A percentile compares a stretch with the other conserved stretches of the same genome.
Evolutionary conservation across 2,888 invertebrate genomes (phyloP).

Genomic region (Teinopalpus imperialis): DNA sequence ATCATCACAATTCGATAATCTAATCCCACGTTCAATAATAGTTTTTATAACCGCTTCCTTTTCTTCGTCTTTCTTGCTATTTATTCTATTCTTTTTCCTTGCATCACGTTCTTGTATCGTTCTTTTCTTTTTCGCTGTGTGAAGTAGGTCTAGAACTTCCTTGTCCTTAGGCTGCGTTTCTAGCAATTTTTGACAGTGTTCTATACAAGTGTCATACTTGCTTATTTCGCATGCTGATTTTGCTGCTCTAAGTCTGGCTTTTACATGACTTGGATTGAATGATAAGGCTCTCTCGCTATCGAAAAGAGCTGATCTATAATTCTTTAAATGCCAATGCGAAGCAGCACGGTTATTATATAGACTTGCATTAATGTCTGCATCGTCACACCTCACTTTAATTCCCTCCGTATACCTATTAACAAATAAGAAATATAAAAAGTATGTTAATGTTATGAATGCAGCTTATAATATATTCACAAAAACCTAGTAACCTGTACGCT

Average conservation of each 20-base stretch:
- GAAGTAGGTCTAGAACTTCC: constrained; percentile 57
- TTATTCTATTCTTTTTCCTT: constrained; percentile 72
- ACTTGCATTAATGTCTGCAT: constrained; percentile 87
- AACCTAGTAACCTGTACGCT: no score
- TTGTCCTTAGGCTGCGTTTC: constrained; percentile 79
- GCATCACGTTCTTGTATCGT: constrained; percentile 76
- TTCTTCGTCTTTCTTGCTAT: constrained; percentile 64
- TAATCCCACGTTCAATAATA: constrained; percentile 70
- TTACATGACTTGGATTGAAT: constrained; percentile 88
- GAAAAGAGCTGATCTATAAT: constrained; percentile 88
- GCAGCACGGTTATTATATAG: constrained; percentile 97
- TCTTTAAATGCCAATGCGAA: constrained; percentile 91
- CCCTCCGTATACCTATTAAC: constrained; percentile 92
- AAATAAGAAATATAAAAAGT: constrained; percentile 5
- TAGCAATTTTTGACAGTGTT: constrained; percentile 87
- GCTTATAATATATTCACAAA: no score
- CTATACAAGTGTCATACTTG: constrained; percentile 86
- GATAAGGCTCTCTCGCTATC: constrained; percentile 91
- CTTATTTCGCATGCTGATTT: constrained; percentile 86
- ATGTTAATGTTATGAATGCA: neutral
- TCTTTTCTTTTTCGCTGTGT: constrained; percentile 72
- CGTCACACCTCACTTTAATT: constrained; percentile 88
- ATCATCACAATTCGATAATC: constrained; percentile 77
- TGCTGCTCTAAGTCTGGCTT: constrained; percentile 89
- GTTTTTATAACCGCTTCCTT: constrained; percentile 62